A percentile compares a stretch with the other conserved stretches of the same genome.
Evolutionary conservation across 2,797 vertebrate species (phyloP).

Genomic region (Eulemur albifrons): DNA sequence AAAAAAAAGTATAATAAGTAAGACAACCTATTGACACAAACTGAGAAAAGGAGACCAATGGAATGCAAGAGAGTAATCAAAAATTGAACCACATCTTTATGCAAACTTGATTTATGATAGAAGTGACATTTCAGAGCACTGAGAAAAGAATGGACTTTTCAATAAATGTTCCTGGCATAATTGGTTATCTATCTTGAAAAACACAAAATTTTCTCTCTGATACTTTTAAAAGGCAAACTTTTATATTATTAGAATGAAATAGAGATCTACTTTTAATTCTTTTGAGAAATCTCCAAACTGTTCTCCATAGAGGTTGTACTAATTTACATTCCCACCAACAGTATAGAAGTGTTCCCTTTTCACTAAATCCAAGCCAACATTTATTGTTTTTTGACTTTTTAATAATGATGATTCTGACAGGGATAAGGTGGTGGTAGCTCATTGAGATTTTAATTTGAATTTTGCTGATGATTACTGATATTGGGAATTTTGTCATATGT

Average conservation of each 20-base stretch:
- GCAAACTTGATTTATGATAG: background rate
- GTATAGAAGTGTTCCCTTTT: too few relatives aligned
- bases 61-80: background rate
- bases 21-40: background rate
- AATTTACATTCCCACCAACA: too few relatives aligned
- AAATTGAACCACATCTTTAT: background rate
- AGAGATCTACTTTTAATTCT: too few relatives aligned
- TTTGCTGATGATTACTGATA: too few relatives aligned
- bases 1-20: background rate
- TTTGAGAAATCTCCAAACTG: too few relatives aligned
- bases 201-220: background rate
- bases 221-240: background rate
- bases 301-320: too few relatives aligned
- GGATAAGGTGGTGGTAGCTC: too few relatives aligned
- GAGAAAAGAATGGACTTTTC: background rate
- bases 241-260: background rate
- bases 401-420: too few relatives aligned
- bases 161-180: background rate
- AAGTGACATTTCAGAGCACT: background rate
- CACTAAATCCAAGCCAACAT: too few relatives aligned
- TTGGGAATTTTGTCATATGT: too few relatives aligned
- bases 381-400: too few relatives aligned
- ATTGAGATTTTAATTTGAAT: too few relatives aligned
- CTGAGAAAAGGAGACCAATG: background rate
- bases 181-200: background rate